Conservation (phyloP, 2,113 vertebrate genomes). For the Alosa alosa region DNA sequence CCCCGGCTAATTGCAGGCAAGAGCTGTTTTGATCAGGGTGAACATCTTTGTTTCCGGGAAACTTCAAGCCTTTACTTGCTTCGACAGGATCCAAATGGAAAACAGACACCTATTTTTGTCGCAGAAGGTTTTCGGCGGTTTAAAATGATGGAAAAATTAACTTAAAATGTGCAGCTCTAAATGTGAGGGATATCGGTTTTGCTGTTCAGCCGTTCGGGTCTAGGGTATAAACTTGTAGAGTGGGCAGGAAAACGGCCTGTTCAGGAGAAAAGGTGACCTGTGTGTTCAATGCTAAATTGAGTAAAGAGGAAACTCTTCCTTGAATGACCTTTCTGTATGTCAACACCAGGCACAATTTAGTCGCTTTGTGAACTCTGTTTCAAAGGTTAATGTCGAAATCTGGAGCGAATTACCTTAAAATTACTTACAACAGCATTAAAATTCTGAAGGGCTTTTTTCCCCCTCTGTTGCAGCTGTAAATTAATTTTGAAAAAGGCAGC, state of each 20-base stretch:
- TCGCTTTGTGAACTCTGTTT: slow-evolving; percentile 85
- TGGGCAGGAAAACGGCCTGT: not conserved
- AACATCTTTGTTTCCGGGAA: slow-evolving; percentile 59
- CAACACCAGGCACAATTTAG: slow-evolving; percentile 78
- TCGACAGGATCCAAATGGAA: not conserved
- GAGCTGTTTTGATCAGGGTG: slow-evolving; percentile 69
- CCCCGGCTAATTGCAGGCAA: slow-evolving; percentile 71
- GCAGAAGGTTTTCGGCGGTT: not conserved
- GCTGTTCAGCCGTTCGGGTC: not conserved
- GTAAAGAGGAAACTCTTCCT: slow-evolving; percentile 47
- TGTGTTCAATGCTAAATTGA: not conserved
- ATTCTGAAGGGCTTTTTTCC: slow-evolving; percentile 69
- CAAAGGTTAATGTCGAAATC: slow-evolving; percentile 90
- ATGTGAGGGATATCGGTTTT: not conserved
- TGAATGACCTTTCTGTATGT: slow-evolving; percentile 63
- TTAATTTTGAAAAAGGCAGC: slow-evolving; percentile 93
- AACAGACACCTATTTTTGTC: slow-evolving; percentile 9
- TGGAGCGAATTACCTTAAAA: slow-evolving; percentile 92
- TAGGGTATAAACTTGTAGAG: not conserved
- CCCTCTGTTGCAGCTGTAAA: slow-evolving; percentile 91
- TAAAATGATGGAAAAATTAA: not conserved
- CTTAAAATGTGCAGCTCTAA: not conserved
- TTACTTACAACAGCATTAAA: slow-evolving; percentile 93
- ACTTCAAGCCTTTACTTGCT: slow-evolving; percentile 24
- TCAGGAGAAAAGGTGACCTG: slow-evolving; percentile 13